phyloP scores from a whole-genome alignment of 2,797 vertebrate genomes.

The Chloroceryle amazona region DNA sequence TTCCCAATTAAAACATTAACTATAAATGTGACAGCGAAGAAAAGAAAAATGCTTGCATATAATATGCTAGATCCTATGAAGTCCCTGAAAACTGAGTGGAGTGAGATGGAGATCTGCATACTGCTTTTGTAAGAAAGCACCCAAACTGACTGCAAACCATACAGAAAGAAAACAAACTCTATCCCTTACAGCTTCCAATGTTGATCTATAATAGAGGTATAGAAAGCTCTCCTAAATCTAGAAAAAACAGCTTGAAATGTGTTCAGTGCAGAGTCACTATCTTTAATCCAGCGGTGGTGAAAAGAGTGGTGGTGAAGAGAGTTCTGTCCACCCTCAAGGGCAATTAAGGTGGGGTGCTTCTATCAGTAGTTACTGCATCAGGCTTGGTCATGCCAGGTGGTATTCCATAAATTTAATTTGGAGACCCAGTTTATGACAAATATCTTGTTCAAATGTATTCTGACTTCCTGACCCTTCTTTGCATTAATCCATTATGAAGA shows the following conservation, averaged over 20 bases:
- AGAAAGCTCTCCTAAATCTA: neutral
- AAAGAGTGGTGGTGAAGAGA: neutral
- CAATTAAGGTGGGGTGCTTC: neutral
- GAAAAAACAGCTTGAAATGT: neutral
- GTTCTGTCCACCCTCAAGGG: neutral
- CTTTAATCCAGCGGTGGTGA: neutral
- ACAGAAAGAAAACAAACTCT: neutral
- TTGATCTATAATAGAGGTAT: rapidly evolving
- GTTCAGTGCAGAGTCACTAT: neutral
- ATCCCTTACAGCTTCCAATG: neutral
- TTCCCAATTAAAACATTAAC: neutral
- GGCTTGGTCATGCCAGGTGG: rapidly evolving
- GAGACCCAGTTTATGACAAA: neutral
- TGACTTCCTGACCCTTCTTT: neutral
- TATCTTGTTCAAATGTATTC: neutral
- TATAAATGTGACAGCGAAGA: neutral
- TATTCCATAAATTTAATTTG: neutral
- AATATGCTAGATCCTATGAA: neutral
- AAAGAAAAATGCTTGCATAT: neutral
- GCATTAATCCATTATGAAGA: neutral
- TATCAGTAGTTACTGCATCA: neutral
- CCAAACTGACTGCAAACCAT: neutral
- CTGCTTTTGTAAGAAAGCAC: neutral
- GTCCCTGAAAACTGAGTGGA: neutral
- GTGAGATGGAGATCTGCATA: neutral